Conservation (phyloP, 2,797 vertebrate species). For the Sebastes alutus region DNA sequence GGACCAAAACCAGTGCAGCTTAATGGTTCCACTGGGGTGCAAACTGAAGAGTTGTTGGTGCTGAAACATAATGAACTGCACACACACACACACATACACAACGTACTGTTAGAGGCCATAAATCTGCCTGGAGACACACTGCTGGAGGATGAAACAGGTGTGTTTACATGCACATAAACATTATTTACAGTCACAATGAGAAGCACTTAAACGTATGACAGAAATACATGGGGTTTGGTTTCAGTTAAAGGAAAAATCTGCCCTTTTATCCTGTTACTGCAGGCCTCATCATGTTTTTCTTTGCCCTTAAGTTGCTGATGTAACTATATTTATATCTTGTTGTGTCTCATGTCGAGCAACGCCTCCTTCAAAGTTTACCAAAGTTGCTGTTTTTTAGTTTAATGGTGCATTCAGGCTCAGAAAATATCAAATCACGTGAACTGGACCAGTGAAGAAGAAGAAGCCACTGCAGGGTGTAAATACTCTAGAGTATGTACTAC, state of each 20-base stretch:
- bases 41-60: constrained; percentile 5
- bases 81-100: neutral
- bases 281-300: too few species aligned
- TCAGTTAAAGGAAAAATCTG: constrained; percentile 29
- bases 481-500: neutral
- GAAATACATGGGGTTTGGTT: neutral
- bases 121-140: constrained; percentile 9
- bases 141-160: constrained; percentile 6
- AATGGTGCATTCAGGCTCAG: neutral
- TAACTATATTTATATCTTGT: too few species aligned
- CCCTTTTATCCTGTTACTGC: neutral
- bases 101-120: constrained; percentile 23
- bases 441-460: too few species aligned
- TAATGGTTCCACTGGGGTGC: constrained; percentile 1
- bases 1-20: constrained; percentile 34
- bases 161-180: constrained; percentile 40
- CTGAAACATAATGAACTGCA: neutral
- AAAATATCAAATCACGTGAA: neutral
- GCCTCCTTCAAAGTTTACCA: neutral
- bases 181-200: neutral
- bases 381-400: neutral
- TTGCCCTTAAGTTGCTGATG: too few species aligned
- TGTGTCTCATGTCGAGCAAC: neutral
- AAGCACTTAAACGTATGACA: neutral
- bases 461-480: too few species aligned